These are phyloP conservation scores for Lepeophtheirus salmonis DNA, from an alignment of 1,140 invertebrate species.

Conservation along the genomic window DNA sequence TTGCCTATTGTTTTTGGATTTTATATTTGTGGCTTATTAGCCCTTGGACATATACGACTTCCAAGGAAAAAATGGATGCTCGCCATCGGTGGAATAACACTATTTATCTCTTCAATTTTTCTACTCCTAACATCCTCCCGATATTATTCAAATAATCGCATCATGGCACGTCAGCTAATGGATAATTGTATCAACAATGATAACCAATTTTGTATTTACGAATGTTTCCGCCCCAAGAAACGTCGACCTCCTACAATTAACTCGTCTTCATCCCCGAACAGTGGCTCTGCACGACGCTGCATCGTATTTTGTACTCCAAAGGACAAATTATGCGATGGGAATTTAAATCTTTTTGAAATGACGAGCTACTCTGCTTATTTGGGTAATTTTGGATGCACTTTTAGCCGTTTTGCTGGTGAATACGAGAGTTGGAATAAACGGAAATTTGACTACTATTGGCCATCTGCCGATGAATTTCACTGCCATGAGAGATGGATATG, in stretches of 20 bases:
- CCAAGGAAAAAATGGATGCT: neutral
- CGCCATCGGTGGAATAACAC: neutral
- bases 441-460: neutral
- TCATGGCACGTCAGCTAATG: neutral
- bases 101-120: neutral
- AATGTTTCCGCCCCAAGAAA: neutral
- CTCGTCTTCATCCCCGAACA: neutral
- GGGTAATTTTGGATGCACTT: neutral
- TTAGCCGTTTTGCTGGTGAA: neutral
- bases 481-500: neutral
- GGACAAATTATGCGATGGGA: neutral
- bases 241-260: neutral
- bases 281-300: neutral
- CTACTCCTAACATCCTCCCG: neutral
- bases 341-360: neutral
- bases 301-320: neutral
- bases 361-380: neutral
- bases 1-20: neutral
- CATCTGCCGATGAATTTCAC: neutral
- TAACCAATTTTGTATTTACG: neutral
- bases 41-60: neutral
- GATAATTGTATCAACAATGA: neutral
- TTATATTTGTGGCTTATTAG: neutral
- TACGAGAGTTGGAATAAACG: neutral
- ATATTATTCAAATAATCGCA: neutral